These are phyloP conservation scores for Carassius carassius DNA, from an alignment of 2,113 vertebrate species.

Conservation along the genomic window DNA sequence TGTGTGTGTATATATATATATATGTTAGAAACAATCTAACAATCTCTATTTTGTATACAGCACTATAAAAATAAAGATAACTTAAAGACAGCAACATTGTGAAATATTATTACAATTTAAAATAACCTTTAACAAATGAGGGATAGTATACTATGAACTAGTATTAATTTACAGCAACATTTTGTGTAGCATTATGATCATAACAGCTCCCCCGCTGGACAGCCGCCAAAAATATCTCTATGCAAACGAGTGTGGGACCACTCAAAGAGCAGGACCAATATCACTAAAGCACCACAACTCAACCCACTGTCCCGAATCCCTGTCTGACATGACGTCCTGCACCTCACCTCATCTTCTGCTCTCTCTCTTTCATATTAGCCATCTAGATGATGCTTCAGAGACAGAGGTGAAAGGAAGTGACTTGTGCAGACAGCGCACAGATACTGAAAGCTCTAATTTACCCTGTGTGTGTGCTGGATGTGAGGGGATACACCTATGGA, in stretches of 20 bases:
- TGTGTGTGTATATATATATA: too few relatives aligned
- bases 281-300: conserved; percentile 10
- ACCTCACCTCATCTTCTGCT: not conserved
- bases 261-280: not conserved
- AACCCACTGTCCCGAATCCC: conserved; percentile 5
- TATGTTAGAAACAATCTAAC: too few relatives aligned
- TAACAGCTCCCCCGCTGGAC: conserved; percentile 5
- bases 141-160: too few relatives aligned
- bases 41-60: too few relatives aligned
- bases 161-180: not conserved
- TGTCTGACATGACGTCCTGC: conserved; percentile 18
- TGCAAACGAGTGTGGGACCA: not conserved
- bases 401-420: conserved; percentile 23
- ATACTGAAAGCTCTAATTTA: conserved; percentile 37
- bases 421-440: not conserved
- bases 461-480: not conserved
- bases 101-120: too few relatives aligned
- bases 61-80: too few relatives aligned
- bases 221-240: conserved; percentile 17
- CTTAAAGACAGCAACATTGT: too few relatives aligned
- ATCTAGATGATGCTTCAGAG: conserved; percentile 8
- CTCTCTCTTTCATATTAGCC: conserved; percentile 3
- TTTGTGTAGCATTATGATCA: not conserved
- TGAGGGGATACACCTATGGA: not conserved
- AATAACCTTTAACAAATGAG: too few relatives aligned